Evolutionary conservation across 1,140 invertebrate genomes (phyloP).

Genomic region (Glossosoma conforme): DNA sequence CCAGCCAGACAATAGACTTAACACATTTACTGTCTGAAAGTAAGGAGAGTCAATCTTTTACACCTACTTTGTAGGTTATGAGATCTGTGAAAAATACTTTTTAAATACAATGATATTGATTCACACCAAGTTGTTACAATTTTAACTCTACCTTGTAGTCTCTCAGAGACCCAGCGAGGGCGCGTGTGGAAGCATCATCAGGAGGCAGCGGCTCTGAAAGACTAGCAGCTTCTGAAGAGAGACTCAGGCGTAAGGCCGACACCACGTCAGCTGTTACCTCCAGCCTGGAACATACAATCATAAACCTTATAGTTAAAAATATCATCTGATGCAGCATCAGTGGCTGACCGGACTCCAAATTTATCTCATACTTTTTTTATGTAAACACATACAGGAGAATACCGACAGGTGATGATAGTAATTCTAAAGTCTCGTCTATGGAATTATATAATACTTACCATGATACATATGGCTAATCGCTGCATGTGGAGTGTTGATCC

Average conservation of each 20-base stretch:
- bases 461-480: no score
- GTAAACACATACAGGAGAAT: no score
- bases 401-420: no score
- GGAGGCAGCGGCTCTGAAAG: constrained; percentile 41
- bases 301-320: not conserved
- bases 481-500: no score
- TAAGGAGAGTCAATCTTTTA: no score
- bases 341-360: not conserved
- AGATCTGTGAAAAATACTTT: not conserved
- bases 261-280: constrained; percentile 71
- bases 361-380: no score
- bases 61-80: no score
- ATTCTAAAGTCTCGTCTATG: no score
- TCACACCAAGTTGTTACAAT: no score
- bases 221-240: constrained; percentile 66
- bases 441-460: no score
- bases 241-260: constrained; percentile 33
- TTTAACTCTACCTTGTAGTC: constrained; percentile 57
- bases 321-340: not conserved
- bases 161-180: constrained; percentile 63
- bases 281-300: constrained; percentile 46
- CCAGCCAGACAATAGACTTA: no score
- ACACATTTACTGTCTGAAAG: no score
- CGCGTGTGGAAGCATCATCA: constrained; percentile 69
- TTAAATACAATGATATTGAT: not conserved